Evolutionary conservation across 2,113 vertebrate genomes (phyloP), one percentile per base, ranked within the genome.

Genomic region (Clupea harengus): DNA sequence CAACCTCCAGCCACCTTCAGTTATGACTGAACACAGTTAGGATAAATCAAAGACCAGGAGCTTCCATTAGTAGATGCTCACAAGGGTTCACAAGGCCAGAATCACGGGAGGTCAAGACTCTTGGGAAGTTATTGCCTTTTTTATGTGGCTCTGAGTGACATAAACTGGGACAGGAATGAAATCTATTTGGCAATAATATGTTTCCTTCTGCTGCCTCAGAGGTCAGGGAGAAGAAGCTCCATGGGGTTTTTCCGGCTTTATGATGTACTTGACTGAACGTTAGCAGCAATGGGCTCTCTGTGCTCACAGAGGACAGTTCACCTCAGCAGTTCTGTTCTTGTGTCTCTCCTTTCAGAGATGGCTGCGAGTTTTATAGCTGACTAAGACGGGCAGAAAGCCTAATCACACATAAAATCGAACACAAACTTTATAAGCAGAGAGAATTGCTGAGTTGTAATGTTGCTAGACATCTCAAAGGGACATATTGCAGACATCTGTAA

Each of bases 141-240:
- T 57, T 25, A 54, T 84, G 81, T 25, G 22, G 45, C 81, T 83
- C 44, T 82, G 82, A 0, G 47, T 78, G 28, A 6, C 82, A 64
- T 2, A 47, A 89, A 83, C 90, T 44, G 84, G 28, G 54, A 52
- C 45, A 44, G n/a, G 78, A 22, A 60, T 44, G 45, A 9, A 8
- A 88, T 82, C 45, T n/a, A 50, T 47, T 47, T 47, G 81, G 18
- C 45, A 17, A 82, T 49, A 17, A 82, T 49, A 82, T 82, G 81
- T 49, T 83, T 6, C 44, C 57, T 57, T 50, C 1, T 28, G 46
- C 7, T 15, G 45, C 46, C 25, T 39, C n/a, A 82, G 47, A 82
- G 49, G 81, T 54, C 49, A 82, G 13, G 39, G 6, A 17, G 81
- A 32, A 6, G 50, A 50, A 49, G 45, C 22, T 32, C n/a, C 50